Percentiles rank a stretch among this genome's conserved stretches.
These are phyloP conservation scores for Oenanthe oenanthe DNA, from an alignment of 2,113 vertebrate genomes.

Conservation along the genomic window DNA sequence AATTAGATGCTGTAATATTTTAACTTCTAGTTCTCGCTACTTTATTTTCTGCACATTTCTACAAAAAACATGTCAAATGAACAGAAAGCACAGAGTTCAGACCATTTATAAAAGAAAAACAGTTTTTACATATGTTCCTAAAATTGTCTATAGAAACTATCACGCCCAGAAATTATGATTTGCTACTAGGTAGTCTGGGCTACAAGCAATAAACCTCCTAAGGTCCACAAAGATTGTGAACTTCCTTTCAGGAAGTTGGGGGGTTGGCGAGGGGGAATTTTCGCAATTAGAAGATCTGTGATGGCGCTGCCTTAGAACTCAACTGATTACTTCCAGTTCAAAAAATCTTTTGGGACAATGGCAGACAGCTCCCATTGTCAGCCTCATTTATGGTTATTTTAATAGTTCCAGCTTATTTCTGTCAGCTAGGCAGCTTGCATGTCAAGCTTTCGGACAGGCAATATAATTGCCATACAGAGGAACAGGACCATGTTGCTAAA, in stretches of 20 bases:
- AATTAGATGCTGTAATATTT: background rate
- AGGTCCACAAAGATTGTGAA: constrained; percentile 11
- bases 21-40: background rate
- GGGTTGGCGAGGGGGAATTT: background rate
- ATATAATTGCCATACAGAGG: constrained; percentile 49
- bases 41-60: background rate
- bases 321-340: constrained; percentile 84
- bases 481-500: constrained; percentile 19
- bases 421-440: constrained; percentile 44
- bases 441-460: constrained; percentile 45
- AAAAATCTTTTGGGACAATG: constrained; percentile 80
- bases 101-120: background rate
- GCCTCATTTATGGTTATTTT: constrained; percentile 74
- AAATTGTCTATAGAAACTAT: background rate
- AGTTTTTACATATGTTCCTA: background rate
- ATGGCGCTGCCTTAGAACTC: constrained; percentile 70
- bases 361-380: constrained; percentile 80
- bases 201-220: background rate
- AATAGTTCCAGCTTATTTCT: constrained; percentile 74
- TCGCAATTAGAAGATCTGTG: constrained; percentile 68
- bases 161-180: background rate
- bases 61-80: background rate
- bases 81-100: background rate
- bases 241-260: constrained; percentile 32
- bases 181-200: background rate